Evolutionary conservation across 2,113 vertebrate genomes (phyloP).

Genomic region (Anthoscopus minutus): DNA sequence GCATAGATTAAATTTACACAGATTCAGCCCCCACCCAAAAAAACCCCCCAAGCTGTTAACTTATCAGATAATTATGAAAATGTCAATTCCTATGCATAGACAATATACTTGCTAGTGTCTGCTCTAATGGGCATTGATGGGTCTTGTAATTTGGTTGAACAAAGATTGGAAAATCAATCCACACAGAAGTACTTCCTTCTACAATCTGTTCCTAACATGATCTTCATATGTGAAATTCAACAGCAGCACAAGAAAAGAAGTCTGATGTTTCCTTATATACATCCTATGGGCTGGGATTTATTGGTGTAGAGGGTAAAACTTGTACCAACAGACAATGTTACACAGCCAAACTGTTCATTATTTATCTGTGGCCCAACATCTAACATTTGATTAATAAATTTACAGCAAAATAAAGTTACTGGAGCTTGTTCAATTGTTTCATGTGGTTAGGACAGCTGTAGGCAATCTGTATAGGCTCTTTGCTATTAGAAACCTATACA

Average conservation of each 20-base stretch:
- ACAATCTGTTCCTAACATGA: not conserved
- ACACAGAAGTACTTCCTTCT: not conserved
- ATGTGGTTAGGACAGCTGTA: conserved; percentile 71
- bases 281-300: not conserved
- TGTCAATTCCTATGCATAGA: not conserved
- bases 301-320: not conserved
- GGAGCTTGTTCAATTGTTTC: conserved; percentile 61
- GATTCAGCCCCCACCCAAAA: not conserved
- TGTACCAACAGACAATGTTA: not conserved
- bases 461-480: conserved; percentile 60
- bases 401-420: conserved; percentile 54
- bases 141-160: not conserved
- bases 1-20: not conserved
- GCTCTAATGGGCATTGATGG: not conserved
- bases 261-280: not conserved
- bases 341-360: not conserved
- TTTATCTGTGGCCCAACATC: conserved; percentile 31
- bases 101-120: not conserved
- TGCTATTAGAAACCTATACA: conserved; percentile 49
- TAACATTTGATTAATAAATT: conserved; percentile 57
- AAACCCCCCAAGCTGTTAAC: not conserved
- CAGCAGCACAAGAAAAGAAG: not conserved
- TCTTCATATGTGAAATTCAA: not conserved
- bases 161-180: not conserved
- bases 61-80: not conserved